Conservation (phyloP, 2,113 vertebrate species). For the Sturnira hondurensis region DNA sequence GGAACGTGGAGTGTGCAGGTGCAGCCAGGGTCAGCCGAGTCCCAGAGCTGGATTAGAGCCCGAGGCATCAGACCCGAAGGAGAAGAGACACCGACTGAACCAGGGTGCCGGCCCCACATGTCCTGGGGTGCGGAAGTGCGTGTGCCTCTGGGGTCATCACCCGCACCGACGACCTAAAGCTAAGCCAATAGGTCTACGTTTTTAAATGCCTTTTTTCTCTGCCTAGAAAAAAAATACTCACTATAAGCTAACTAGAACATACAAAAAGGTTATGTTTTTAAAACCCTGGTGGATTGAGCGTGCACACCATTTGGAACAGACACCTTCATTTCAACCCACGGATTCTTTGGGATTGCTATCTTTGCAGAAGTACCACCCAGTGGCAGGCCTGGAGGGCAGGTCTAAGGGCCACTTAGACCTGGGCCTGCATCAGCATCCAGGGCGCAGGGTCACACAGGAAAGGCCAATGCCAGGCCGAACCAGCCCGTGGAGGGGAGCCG, state of each 20-base stretch:
- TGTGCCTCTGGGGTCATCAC: not conserved
- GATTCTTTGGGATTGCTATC: not conserved
- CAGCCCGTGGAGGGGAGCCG: no score
- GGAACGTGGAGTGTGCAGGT: not conserved
- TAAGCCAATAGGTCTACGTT: not conserved
- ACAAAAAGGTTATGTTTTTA: not conserved
- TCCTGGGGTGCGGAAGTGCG: not conserved
- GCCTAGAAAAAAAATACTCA: not conserved
- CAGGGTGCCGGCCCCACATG: not conserved
- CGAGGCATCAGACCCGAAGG: not conserved
- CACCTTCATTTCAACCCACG: not conserved
- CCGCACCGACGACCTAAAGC: not conserved
- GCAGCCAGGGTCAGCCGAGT: not conserved
- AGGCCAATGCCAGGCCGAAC: not conserved
- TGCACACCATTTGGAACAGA: not conserved
- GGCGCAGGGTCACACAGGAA: not conserved
- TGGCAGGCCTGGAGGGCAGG: not conserved
- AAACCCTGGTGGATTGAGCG: not conserved
- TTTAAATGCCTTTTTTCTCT: not conserved
- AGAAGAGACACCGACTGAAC: not conserved
- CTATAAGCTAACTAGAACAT: not conserved
- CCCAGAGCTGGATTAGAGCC: not conserved
- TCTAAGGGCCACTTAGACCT: accelerated
- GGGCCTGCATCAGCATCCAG: not conserved
- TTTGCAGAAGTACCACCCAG: not conserved